Evolutionary conservation across 2,888 invertebrate genomes (phyloP).

Genomic region (Penaeus monodon): DNA sequence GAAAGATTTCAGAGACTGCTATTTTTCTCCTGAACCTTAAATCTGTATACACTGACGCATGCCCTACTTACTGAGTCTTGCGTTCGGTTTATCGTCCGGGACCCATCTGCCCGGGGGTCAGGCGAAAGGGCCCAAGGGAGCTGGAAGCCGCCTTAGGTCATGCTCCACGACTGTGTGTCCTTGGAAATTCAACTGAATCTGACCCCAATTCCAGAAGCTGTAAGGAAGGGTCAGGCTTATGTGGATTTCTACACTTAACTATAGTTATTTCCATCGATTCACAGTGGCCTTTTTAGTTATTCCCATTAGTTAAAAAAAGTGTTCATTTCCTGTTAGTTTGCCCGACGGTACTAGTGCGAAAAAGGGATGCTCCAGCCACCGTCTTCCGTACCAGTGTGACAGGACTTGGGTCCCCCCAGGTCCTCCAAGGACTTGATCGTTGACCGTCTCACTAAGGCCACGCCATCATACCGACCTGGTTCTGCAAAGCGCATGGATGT

Average conservation of each 20-base stretch:
- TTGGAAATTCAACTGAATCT: conserved; percentile 81
- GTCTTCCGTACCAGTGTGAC: conserved; percentile 92
- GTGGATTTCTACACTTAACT: too few relatives aligned
- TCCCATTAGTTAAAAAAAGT: too few relatives aligned
- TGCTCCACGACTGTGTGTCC: conserved; percentile 81
- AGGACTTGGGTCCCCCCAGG: conserved; percentile 83
- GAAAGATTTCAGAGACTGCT: background rate
- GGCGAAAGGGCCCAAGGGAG: conserved; percentile 84
- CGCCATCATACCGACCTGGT: conserved; percentile 84
- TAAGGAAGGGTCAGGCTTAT: background rate
- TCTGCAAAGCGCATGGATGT: conserved; percentile 71
- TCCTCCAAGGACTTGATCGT: conserved; percentile 77
- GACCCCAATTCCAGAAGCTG: conserved; percentile 80
- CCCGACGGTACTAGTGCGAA: conserved; percentile 75
- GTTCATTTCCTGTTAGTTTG: too few relatives aligned
- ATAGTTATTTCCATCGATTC: too few relatives aligned
- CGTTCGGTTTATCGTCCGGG: conserved; percentile 79
- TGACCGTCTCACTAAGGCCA: conserved; percentile 78
- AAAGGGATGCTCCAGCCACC: conserved; percentile 87
- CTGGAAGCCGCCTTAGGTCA: conserved; percentile 84
- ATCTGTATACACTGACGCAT: background rate
- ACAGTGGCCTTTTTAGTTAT: too few relatives aligned
- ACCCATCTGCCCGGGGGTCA: conserved; percentile 90
- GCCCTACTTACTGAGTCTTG: conserved; percentile 78
- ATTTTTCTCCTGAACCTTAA: background rate